Percentiles rank a stretch among this genome's conserved stretches.
phyloP scores from a whole-genome alignment of 2,888 invertebrate genomes.

The Andrena marginata region DNA sequence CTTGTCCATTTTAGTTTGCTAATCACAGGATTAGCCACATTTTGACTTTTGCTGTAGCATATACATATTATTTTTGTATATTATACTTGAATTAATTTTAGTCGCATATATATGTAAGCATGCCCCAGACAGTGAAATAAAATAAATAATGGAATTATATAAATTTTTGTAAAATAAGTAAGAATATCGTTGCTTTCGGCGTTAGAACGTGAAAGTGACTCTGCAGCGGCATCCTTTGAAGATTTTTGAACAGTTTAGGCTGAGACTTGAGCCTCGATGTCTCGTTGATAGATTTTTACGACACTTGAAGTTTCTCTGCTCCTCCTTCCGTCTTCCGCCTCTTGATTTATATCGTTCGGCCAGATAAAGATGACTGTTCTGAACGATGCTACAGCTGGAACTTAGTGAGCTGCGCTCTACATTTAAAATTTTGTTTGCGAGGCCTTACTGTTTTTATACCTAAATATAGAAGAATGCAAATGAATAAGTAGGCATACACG shows the following conservation, averaged over 20 bases:
- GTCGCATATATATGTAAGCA: too few species aligned
- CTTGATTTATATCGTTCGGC: conserved; percentile 33
- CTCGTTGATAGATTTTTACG: conserved; percentile 62
- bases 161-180: neutral
- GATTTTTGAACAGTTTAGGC: conserved; percentile 18
- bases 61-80: too few species aligned
- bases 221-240: conserved; percentile 45
- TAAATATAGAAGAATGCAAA: too few species aligned
- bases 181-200: neutral
- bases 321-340: conserved; percentile 42
- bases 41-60: too few species aligned
- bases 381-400: conserved; percentile 24
- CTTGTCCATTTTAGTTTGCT: too few species aligned
- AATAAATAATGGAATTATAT: neutral
- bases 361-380: conserved; percentile 24
- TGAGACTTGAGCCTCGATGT: conserved; percentile 18
- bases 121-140: too few species aligned
- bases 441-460: neutral
- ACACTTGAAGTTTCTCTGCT: conserved; percentile 32
- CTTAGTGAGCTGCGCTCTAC: neutral
- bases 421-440: neutral
- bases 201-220: neutral
- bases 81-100: too few species aligned
- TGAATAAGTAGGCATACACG: too few species aligned
- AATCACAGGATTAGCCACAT: too few species aligned